These are phyloP conservation scores for Microchirus variegatus DNA, from an alignment of 2,797 vertebrate species.

Conservation along the genomic window DNA sequence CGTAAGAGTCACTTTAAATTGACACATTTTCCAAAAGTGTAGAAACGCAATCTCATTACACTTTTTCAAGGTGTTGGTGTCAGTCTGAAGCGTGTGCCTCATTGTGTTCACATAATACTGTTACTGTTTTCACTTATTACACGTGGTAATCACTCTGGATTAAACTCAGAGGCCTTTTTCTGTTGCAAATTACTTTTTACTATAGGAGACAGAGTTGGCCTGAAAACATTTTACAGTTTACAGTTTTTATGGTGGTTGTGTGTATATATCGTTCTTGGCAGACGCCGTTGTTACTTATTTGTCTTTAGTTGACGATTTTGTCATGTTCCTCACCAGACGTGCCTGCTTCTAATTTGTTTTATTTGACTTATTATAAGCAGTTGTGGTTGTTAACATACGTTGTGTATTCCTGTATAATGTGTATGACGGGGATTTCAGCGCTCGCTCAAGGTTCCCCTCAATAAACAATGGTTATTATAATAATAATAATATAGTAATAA, in stretches of 20 bases:
- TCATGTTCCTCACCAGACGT: background rate
- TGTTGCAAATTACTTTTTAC: slow-evolving; percentile 1
- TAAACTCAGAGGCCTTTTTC: background rate
- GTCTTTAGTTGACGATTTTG: background rate
- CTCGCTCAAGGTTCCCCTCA: background rate
- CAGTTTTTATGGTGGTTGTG: background rate
- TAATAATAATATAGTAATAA: background rate
- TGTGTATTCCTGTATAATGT: background rate
- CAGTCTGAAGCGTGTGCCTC: background rate
- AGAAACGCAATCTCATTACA: too few relatives aligned
- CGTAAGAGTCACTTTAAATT: too few relatives aligned
- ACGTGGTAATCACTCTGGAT: too few relatives aligned
- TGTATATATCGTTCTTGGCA: slow-evolving; percentile 8
- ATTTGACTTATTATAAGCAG: slow-evolving; percentile 6
- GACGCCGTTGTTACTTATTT: background rate
- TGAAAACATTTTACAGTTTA: background rate
- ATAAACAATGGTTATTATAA: slow-evolving; percentile 1
- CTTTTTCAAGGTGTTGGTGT: too few relatives aligned
- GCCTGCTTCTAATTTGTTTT: slow-evolving; percentile 3
- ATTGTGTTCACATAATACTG: too few relatives aligned
- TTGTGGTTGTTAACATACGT: slow-evolving; percentile 5
- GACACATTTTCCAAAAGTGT: too few relatives aligned
- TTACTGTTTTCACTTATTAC: background rate
- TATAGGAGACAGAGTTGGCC: too few relatives aligned
- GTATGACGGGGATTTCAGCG: background rate